Conservation (phyloP, 1,140 invertebrate genomes). For the Acarapis woodi region DNA sequence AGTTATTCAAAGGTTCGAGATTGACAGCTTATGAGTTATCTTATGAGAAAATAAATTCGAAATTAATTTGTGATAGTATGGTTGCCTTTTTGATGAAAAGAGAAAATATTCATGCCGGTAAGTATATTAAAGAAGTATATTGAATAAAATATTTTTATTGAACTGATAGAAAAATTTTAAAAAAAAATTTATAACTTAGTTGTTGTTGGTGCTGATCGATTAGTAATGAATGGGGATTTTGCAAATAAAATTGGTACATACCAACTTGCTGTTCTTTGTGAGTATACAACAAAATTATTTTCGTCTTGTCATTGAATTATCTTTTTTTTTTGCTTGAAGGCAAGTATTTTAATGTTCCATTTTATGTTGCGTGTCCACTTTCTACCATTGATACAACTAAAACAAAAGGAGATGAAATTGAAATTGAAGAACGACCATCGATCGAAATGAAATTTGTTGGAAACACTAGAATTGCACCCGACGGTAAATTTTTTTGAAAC, state of each 20-base stretch:
- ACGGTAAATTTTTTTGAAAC: conserved; percentile 25
- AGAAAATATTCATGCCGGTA: conserved; percentile 21
- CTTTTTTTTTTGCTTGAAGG: too few relatives aligned
- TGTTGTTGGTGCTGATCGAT: conserved; percentile 31
- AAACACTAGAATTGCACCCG: conserved; percentile 47
- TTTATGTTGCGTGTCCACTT: conserved; percentile 75
- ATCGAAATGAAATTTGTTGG: conserved; percentile 66
- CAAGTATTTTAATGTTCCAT: conserved; percentile 65
- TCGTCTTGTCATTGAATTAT: too few relatives aligned
- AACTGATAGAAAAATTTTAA: neutral
- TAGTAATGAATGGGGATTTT: conserved; percentile 83
- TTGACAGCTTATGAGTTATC: conserved; percentile 85
- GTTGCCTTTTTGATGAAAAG: conserved; percentile 60
- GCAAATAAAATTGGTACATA: conserved; percentile 99
- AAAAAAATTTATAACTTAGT: conserved; percentile 37
- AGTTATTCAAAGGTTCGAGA: too few relatives aligned
- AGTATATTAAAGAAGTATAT: too few relatives aligned
- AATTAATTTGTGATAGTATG: conserved; percentile 80
- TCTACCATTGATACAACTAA: conserved; percentile 66
- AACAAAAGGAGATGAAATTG: conserved; percentile 47
- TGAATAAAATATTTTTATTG: conserved; percentile 21
- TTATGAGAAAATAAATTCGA: conserved; percentile 68
- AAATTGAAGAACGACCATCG: conserved; percentile 70
- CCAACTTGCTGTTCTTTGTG: conserved; percentile 48
- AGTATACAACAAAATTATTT: too few relatives aligned